phyloP scores from a whole-genome alignment of 1,140 invertebrate species.

The Cotesia chilonis region DNA sequence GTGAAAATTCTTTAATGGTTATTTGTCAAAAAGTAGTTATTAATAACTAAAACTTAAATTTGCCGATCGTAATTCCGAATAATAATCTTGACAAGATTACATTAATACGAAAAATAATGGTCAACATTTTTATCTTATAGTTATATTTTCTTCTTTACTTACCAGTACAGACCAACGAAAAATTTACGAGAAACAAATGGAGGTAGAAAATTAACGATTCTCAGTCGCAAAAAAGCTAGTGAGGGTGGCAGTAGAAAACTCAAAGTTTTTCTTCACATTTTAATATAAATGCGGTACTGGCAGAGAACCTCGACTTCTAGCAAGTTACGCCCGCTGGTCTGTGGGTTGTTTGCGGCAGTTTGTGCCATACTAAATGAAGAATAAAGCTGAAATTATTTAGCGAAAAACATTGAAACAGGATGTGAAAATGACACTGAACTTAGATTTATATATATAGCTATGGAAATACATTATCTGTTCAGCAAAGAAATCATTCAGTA shows the following conservation, averaged over 20 bases:
- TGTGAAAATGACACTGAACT: conserved; percentile 63
- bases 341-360: conserved; percentile 66
- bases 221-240: conserved; percentile 37
- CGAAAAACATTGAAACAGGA: conserved; percentile 67
- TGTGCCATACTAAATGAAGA: conserved; percentile 67
- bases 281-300: conserved; percentile 64
- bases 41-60: neutral
- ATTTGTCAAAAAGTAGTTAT: no score
- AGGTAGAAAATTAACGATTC: conserved; percentile 68
- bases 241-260: conserved; percentile 39
- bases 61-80: neutral
- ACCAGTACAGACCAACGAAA: conserved; percentile 38
- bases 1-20: no score
- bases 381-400: conserved; percentile 68
- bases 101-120: conserved; percentile 41
- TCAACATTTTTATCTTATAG: conserved; percentile 57
- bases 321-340: conserved; percentile 35
- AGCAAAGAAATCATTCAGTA: conserved; percentile 3
- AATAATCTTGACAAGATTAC: conserved; percentile 50
- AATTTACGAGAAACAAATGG: conserved; percentile 67
- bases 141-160: conserved; percentile 59
- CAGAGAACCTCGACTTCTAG: conserved; percentile 46
- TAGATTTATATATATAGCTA: conserved; percentile 59
- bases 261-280: conserved; percentile 65
- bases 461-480: conserved; percentile 3